Base-by-base conservation (phyloP, 2,888 invertebrate genomes). In the Oxystoma pomonae region DNA sequence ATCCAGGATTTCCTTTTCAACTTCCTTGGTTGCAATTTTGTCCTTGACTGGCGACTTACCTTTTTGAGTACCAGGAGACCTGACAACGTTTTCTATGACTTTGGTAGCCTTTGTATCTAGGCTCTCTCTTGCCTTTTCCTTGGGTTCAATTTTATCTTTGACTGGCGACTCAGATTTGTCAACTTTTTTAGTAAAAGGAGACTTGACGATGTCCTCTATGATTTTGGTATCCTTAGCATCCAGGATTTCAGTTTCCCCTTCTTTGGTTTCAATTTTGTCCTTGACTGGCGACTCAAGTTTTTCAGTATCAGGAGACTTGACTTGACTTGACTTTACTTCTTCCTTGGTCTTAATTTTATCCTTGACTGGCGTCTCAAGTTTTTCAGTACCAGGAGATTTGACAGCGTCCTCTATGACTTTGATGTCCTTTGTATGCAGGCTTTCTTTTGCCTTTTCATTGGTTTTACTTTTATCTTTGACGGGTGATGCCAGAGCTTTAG, bases 211-310 rank as follows among this genome's bases (percentile, higher is more conserved):
- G 35, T 35, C 35, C 35, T 35, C 5, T 35, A 12, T 35, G 35
- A 35, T 7, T 35, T 35, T 35, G 35, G 35, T 7, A 12, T 35
- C 35, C 35, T 51, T 2, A 18, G 12, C 1, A 59, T 9, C 18
- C 49, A 18, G 1, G 19, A 21, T 35, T 21, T 22, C n/a, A 55
- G 50, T 55, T 35, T 35, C 35, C 12, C 12, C 35, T 35, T 35
- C 35, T 35, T 7, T 35, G 3, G 12, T 12, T 12, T 35, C 35
- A 7, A 7, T 18, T 61, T 61, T 49, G 52, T 67, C 62, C 16
- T 49, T 18, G 50, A 57, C 22, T 20, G 64, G 57, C 21, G 60
- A 55, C 57, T 35, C 64, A 1, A 17, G 3, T 35, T 35, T 35
- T 35, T 35, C 12, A 7, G 35, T 35, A 35, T 35, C n/a, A n/a